phyloP scores from a whole-genome alignment of 2,797 vertebrate species.

The Sebastes diploproa region DNA sequence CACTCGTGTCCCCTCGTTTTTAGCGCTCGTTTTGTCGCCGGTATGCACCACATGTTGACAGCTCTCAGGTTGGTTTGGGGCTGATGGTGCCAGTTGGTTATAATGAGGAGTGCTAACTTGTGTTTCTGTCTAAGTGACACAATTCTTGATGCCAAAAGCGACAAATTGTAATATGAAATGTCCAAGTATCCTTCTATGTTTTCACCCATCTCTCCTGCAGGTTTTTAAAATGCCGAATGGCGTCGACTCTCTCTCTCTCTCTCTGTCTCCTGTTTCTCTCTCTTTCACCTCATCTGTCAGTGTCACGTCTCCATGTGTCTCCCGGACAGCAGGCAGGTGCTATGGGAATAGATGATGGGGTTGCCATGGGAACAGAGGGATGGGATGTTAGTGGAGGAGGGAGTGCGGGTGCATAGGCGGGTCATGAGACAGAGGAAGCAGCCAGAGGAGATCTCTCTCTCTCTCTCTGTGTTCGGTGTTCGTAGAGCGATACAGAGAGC shows the following conservation, averaged over 20 bases:
- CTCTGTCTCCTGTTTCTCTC: constrained; percentile 19
- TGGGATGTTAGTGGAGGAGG: constrained; percentile 31
- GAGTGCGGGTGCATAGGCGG: constrained; percentile 34
- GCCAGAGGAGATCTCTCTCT: neutral
- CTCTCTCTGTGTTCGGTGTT: neutral
- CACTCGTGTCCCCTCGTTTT: neutral
- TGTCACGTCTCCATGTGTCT: constrained; percentile 69
- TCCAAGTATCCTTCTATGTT: constrained; percentile 32
- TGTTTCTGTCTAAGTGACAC: constrained; percentile 3
- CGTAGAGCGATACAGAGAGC: neutral
- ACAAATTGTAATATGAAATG: constrained; percentile 14
- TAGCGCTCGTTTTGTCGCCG: neutral
- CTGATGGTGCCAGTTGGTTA: neutral
- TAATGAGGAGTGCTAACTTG: neutral
- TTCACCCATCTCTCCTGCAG: constrained; percentile 57
- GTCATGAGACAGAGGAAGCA: constrained; percentile 42
- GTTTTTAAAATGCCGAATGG: constrained; percentile 43
- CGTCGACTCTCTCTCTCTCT: constrained; percentile 20
- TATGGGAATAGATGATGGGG: constrained; percentile 64
- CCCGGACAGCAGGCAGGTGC: constrained; percentile 76
- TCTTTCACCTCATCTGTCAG: constrained; percentile 69
- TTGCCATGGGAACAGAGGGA: constrained; percentile 70
- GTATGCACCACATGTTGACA: neutral
- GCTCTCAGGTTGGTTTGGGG: neutral
- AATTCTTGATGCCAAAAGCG: constrained; percentile 1